phyloP scores from a whole-genome alignment of 53 echinoderm and acorn worm species.

The Holothuria leucospilota region DNA sequence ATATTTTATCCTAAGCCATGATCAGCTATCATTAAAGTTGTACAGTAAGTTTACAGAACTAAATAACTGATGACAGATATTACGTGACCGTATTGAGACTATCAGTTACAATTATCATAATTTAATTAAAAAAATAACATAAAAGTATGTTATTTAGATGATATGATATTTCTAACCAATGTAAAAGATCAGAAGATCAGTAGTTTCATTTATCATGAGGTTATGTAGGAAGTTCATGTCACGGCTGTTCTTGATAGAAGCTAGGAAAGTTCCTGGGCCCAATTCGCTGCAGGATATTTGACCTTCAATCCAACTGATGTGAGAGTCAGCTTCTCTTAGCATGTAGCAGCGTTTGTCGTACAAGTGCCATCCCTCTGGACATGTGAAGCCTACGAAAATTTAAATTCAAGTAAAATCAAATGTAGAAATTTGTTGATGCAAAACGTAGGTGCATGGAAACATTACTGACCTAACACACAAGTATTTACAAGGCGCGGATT shows the following conservation, averaged over 20 bases:
- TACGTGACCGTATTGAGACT: too few relatives aligned
- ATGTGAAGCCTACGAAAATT: background rate
- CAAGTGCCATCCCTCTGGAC: slow-evolving; percentile 15
- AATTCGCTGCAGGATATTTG: background rate
- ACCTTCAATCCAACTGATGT: background rate
- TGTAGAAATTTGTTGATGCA: background rate
- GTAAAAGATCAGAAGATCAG: background rate
- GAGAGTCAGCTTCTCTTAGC: background rate
- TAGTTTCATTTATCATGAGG: background rate
- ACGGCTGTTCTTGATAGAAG: slow-evolving; percentile 9
- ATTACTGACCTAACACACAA: too few relatives aligned
- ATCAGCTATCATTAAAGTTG: too few relatives aligned
- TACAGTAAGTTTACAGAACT: too few relatives aligned
- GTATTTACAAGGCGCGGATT: too few relatives aligned
- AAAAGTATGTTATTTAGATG: too few relatives aligned
- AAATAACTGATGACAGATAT: too few relatives aligned
- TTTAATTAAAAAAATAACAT: too few relatives aligned
- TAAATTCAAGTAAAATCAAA: background rate
- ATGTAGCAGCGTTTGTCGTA: background rate
- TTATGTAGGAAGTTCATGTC: slow-evolving; percentile 17
- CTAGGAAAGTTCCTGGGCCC: background rate
- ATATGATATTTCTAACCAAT: background rate
- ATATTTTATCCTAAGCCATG: too few relatives aligned
- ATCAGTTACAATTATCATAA: too few relatives aligned
- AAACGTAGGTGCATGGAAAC: too few relatives aligned